Evolutionary conservation across 2,113 vertebrate species (phyloP), one percentile per base, ranked within the genome.

Genomic region (Egretta garzetta): DNA sequence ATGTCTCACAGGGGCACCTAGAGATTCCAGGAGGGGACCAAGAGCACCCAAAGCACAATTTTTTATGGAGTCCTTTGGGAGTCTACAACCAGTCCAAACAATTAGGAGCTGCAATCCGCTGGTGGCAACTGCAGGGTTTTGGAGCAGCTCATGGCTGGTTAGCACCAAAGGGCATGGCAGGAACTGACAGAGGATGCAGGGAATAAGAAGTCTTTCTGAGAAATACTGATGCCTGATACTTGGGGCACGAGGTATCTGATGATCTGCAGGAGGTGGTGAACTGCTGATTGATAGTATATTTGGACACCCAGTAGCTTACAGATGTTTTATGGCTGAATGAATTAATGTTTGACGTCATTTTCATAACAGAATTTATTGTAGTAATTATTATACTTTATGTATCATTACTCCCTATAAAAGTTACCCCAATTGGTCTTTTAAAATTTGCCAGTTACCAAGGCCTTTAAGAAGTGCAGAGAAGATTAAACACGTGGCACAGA

Each of bases 311-410:
- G 52, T 37, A 80, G 76, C 64, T 85, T 68, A 86, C 86, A 95
- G 95, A 89, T 85, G 80, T 53, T 82, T 93, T 85, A 85, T 9
- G 45, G 53, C 53, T 16, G 83, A 39, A 89, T 43, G 52, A 90
- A 86, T 83, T 62, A 71, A 86, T 41, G 12, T 30, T 88, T 93
- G 85, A 80, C 7, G 23, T 72, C 55, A 82, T n/a, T 91, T 96
- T 76, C 94, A 52, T 75, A 95, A 63, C 71, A 67, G 55, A 94
- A 92, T 95, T 96, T 92, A 97, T 64, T 63, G 79, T 4, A 4
- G 79, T 23, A 81, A 92, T 95, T 94, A 95, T 74, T 43, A 4
- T 23, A 55, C n/a, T 93, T 93, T 87, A 90, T 64, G 82, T 63
- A 80, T 27, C 35, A 28, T 74, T 90, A 79, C 47, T 96, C 85